phyloP scores from a whole-genome alignment of 2,113 vertebrate species.

The Passer domesticus region DNA sequence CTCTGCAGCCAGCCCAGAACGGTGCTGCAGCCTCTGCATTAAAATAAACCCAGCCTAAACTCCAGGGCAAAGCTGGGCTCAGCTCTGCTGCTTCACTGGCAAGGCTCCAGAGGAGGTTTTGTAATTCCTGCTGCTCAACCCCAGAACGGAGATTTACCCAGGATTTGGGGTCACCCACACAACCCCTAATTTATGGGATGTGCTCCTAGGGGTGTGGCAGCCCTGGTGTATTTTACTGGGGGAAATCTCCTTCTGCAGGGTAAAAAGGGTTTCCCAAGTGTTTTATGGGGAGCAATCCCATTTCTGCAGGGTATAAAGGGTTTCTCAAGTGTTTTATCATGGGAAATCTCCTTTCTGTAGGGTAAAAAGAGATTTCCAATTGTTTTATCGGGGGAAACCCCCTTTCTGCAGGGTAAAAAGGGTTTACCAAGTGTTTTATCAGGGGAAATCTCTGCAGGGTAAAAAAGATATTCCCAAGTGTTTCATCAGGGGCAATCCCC shows the following conservation, averaged over 20 bases:
- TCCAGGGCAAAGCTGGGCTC: not conserved
- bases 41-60: not conserved
- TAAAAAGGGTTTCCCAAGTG: not conserved
- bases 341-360: too few relatives aligned
- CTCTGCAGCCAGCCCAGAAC: not conserved
- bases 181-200: not conserved
- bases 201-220: not conserved
- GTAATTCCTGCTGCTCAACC: not conserved
- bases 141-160: not conserved
- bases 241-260: too few relatives aligned
- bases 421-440: not conserved
- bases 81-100: not conserved
- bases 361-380: too few relatives aligned
- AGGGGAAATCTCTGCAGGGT: rapidly evolving
- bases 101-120: not conserved
- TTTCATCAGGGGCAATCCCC: rapidly evolving
- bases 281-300: not conserved
- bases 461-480: not conserved
- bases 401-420: too few relatives aligned
- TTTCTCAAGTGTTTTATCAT: rapidly evolving
- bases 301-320: too few relatives aligned
- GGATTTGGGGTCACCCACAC: not conserved
- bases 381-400: too few relatives aligned
- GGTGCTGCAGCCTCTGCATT: not conserved
- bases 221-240: not conserved